Conservation (phyloP, 2,888 invertebrate genomes). For the Slavum lentiscoides region DNA sequence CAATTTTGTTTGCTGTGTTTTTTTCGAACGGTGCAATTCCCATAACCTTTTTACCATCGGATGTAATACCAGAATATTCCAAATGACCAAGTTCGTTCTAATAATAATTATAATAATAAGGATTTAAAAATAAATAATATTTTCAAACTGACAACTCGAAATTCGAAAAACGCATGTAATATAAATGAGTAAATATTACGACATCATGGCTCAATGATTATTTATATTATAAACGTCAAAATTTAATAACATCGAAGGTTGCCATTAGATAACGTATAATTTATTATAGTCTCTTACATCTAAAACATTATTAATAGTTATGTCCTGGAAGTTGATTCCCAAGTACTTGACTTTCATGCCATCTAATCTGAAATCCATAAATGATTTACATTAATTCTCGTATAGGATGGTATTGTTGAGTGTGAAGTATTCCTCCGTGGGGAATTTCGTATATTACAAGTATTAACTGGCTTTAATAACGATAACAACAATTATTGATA, state of each 20-base stretch:
- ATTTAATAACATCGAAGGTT: too few species aligned
- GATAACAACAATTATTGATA: too few species aligned
- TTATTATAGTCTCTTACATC: constrained; percentile 22
- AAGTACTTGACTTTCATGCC: constrained; percentile 16
- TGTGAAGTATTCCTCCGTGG: too few species aligned
- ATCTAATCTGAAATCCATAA: constrained; percentile 34
- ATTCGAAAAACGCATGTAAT: too few species aligned
- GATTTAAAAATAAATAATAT: not conserved
- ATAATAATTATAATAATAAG: not conserved
- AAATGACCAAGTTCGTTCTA: constrained; percentile 60
- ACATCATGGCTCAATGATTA: too few species aligned
- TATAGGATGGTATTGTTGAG: too few species aligned
- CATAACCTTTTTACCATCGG: constrained; percentile 61
- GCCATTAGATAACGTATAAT: not conserved
- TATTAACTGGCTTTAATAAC: too few species aligned
- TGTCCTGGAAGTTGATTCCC: constrained; percentile 31
- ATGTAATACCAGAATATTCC: constrained; percentile 64
- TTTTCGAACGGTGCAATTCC: constrained; percentile 58
- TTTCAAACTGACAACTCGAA: too few species aligned
- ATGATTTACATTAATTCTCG: not conserved
- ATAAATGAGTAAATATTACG: too few species aligned
- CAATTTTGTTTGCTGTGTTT: constrained; percentile 63
- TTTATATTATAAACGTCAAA: too few species aligned
- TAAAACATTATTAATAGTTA: not conserved
- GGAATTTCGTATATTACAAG: too few species aligned